Percentiles rank a stretch among this genome's conserved stretches.
These are phyloP conservation scores for Columba livia DNA, from an alignment of 2,113 vertebrate species.

Conservation along the genomic window DNA sequence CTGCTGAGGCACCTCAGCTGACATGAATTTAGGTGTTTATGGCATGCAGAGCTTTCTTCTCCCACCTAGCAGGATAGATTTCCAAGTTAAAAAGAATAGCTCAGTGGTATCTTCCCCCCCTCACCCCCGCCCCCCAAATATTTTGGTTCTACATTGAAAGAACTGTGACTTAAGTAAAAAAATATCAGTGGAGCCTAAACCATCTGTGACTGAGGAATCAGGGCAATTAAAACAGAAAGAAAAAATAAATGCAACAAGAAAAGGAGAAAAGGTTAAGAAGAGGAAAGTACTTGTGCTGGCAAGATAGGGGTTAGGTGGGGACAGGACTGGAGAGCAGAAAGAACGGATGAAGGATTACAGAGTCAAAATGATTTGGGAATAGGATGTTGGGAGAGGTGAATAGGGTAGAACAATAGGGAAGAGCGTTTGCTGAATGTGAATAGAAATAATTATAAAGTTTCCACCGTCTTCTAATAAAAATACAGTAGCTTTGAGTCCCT, in stretches of 20 bases:
- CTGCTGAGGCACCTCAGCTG: neutral
- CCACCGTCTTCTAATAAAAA: slow-evolving; percentile 52
- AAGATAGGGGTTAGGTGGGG: neutral
- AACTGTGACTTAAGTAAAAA: neutral
- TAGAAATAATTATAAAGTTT: slow-evolving; percentile 44
- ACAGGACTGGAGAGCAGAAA: neutral
- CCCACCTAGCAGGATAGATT: neutral
- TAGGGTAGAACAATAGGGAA: slow-evolving; percentile 37
- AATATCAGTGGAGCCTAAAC: neutral
- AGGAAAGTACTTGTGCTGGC: neutral
- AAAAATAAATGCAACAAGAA: no score
- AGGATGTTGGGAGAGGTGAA: slow-evolving; percentile 9
- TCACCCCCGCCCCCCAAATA: neutral
- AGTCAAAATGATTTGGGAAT: slow-evolving; percentile 8
- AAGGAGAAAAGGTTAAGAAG: neutral
- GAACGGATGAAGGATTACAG: slow-evolving; percentile 5
- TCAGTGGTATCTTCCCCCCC: neutral
- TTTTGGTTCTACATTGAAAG: neutral
- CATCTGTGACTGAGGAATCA: neutral
- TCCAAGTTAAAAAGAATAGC: neutral
- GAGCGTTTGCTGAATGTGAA: slow-evolving; percentile 29
- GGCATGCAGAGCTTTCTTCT: neutral
- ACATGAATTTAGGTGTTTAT: neutral
- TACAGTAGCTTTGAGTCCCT: slow-evolving; percentile 52
- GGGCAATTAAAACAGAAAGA: neutral